These are phyloP conservation scores for Cyanoramphus novaezelandiae DNA, from an alignment of 2,113 vertebrate genomes.

Conservation along the genomic window DNA sequence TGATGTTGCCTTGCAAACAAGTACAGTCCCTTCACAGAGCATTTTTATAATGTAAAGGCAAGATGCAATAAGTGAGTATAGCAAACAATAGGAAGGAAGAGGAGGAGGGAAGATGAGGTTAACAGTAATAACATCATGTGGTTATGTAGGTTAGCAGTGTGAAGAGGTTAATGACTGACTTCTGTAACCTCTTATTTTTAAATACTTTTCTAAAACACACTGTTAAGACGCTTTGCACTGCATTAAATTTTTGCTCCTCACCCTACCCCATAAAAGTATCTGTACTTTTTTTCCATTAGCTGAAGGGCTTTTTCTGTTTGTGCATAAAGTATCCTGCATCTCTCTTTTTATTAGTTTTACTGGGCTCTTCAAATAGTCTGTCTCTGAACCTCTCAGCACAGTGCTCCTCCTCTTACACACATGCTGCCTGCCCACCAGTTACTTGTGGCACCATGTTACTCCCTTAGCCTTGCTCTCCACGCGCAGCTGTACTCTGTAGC, in stretches of 20 bases:
- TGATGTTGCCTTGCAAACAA: not conserved
- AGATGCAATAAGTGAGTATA: not conserved
- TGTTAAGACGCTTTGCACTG: not conserved
- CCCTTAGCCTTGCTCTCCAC: not conserved
- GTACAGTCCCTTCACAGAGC: not conserved
- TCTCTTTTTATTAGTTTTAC: not conserved
- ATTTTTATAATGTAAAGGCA: not conserved
- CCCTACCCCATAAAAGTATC: not conserved
- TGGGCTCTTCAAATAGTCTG: not conserved
- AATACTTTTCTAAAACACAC: not conserved
- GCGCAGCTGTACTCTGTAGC: not conserved
- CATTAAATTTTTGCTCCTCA: not conserved
- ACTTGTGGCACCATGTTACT: not conserved
- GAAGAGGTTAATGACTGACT: constrained; percentile 27
- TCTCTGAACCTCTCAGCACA: not conserved
- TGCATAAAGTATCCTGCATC: not conserved
- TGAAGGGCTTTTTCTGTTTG: not conserved
- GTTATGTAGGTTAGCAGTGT: constrained; percentile 41
- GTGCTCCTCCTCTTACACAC: accelerated
- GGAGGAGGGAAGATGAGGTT: constrained; percentile 49
- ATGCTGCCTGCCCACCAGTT: not conserved
- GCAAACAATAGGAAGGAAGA: constrained; percentile 45
- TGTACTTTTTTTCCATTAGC: not conserved
- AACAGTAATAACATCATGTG: constrained; percentile 49
- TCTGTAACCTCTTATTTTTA: constrained; percentile 1